Evolutionary conservation across 1,140 invertebrate genomes (phyloP), one percentile per base, ranked within the genome.

Genomic region (Drosophila pseudoobscura): DNA sequence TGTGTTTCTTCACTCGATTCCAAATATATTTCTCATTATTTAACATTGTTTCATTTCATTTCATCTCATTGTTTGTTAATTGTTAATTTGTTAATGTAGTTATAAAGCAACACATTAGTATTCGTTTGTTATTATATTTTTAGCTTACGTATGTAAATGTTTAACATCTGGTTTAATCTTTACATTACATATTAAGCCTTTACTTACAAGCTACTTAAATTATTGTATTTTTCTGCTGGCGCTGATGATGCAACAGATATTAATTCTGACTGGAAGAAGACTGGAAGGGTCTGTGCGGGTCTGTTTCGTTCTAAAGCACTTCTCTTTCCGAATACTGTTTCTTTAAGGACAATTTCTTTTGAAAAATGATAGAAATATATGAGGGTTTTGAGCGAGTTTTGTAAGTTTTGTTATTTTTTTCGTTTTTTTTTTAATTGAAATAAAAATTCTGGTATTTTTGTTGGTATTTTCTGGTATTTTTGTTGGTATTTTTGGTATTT

Each of bases 91-190:
- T 39, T 13, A 39, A 39, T 39, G 35, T 31, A 43, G 41, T 54
- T 60, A 50, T 43, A 62, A 74, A 85, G 80, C 80, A 80, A 79
- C 72, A 85, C 76, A 85, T 46, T 68, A 49, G 35, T 62, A 69
- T 69, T 66, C 9, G 11, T 46, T 39, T 41, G 24, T 35, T 43
- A 20, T 9, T 49, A 41, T 57, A 43, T 69, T 52, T 63, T 53
- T 74, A 70, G 52, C 65, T 84, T 76, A 74, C 71, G 79, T 79
- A 26, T 26, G 24, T 26, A 26, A 26, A 26, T 26, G 53, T 84
- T 84, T 70, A 84, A 79, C 80, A 85, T 80, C 6, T 46, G 52
- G 17, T 41, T 61, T 51, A 35, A 47, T 70, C 59, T 82, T 78
- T 75, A 79, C 80, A 75, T 68, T 62, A 50, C 35, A 63, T 26